These are phyloP conservation scores for Cosmorhoe ocellata DNA, from an alignment of 2,888 invertebrate species.

Conservation along the genomic window DNA sequence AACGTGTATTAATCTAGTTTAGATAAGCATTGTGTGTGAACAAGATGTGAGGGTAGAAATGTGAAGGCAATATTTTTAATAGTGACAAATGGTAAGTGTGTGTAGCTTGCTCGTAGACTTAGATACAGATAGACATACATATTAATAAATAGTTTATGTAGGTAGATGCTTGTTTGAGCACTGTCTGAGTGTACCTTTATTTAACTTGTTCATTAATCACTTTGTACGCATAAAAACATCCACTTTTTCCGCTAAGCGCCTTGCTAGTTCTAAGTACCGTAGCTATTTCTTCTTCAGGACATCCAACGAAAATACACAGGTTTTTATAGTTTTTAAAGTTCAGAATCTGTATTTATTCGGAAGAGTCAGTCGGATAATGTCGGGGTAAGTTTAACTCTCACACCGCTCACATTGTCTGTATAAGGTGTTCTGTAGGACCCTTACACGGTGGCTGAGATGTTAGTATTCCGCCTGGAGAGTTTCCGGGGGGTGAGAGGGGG, in stretches of 20 bases:
- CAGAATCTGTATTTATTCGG: too few relatives aligned
- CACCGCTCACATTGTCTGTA: conserved; percentile 2
- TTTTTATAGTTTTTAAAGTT: not conserved
- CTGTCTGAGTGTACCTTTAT: conserved; percentile 6
- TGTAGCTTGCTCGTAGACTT: conserved; percentile 2
- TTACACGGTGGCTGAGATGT: conserved; percentile 13
- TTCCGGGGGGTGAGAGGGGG: conserved; percentile 19
- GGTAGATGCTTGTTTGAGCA: conserved; percentile 19
- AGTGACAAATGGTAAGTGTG: too few relatives aligned
- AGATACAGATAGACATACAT: not conserved
- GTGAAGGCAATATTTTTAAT: too few relatives aligned
- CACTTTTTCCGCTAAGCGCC: conserved; percentile 10
- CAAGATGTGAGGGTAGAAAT: conserved; percentile 6
- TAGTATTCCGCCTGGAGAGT: conserved; percentile 10
- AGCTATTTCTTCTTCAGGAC: not conserved
- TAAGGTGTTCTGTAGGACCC: not conserved
- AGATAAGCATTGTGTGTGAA: too few relatives aligned
- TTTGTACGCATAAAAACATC: conserved; percentile 12
- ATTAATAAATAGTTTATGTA: not conserved
- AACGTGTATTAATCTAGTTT: too few relatives aligned
- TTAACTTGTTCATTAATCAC: conserved; percentile 14
- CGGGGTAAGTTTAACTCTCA: not conserved
- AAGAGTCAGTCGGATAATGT: too few relatives aligned
- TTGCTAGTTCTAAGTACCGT: not conserved
- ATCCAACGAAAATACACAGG: not conserved